Evolutionary conservation across 2,113 vertebrate genomes (phyloP), one percentile per base, ranked within the genome.

Genomic region (Phycodurus eques): DNA sequence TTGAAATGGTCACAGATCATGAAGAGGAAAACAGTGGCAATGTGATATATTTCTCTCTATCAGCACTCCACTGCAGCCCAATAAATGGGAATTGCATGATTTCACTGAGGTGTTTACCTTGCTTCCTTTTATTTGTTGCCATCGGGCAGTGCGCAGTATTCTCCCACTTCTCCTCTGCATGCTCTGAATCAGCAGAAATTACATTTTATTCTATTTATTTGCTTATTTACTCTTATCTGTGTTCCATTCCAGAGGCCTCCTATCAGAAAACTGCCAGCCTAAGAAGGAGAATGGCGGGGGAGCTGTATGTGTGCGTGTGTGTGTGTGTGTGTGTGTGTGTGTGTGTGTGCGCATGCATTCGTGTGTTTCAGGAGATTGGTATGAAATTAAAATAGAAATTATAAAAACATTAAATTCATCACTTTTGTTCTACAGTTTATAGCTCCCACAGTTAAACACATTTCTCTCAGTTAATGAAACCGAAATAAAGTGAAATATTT

Each of bases 201-300:
- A 82, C 56, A 82, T 87, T 89, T 87, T 82, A 91, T 90, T 88
- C 79, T 82, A 85, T 91, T 91, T 90, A 88, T 92, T 87, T 92
- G 89, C 91, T 93, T 91, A 91, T 91, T 92, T 91, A 82, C 87
- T 88, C 88, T 91, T 91, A 91, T 91, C 90, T 90, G 77, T 88
- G 89, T 89, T 89, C 84, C 81, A 89, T 92, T 92, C 92, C 88
- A 85, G 83, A 90, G 81, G 85, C 80, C 87, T 82, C 83, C 85
- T 90, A 91, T 91, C 89, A 83, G 86, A 82, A 87, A 87, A 81
- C 81, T 87, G 88, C 88, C 88, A 90, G 88, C 88, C 84, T 90
- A 82, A 82, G 83, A 92, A 89, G 85, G 82, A 72, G 81, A 84
- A 84, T 88, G 84, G 83, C 89, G 73, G 86, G 86, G 87, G 87